Conservation (phyloP, 2,888 invertebrate species). For the Epistrophe grossulariae region DNA sequence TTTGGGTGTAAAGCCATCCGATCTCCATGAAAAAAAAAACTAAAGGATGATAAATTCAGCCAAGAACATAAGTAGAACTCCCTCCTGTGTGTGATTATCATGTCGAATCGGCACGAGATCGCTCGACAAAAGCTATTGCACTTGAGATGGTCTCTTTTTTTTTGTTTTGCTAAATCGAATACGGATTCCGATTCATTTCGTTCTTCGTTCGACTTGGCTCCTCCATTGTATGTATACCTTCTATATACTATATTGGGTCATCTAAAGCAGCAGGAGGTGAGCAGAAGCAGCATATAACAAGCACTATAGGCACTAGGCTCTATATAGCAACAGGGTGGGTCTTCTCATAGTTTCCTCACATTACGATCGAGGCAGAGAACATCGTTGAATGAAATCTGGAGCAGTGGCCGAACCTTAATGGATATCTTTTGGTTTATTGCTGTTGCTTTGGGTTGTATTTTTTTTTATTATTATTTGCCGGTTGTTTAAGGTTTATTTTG, state of each 20-base stretch:
- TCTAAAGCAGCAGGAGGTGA: conserved; percentile 25
- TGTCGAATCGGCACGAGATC: conserved; percentile 75
- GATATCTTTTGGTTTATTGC: conserved; percentile 75
- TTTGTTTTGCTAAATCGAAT: conserved; percentile 12
- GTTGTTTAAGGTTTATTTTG: conserved; percentile 38
- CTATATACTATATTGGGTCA: conserved; percentile 35
- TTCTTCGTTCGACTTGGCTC: conserved; percentile 4
- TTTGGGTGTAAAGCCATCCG: not conserved
- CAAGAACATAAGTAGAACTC: conserved; percentile 28
- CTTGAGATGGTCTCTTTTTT: conserved; percentile 7
- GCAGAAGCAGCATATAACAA: not conserved
- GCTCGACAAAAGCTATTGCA: conserved; percentile 71
- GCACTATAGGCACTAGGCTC: not conserved
- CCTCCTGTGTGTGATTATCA: conserved; percentile 66
- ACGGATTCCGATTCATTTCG: conserved; percentile 21
- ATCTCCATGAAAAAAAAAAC: not conserved
- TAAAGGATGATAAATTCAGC: conserved; percentile 39
- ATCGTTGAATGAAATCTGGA: conserved; percentile 72
- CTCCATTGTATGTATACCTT: conserved; percentile 16
- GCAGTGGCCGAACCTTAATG: conserved; percentile 73
- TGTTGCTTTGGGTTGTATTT: conserved; percentile 35
- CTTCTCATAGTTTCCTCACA: conserved; percentile 16
- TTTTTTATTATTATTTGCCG: conserved; percentile 19
- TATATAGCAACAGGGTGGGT: conserved; percentile 20
- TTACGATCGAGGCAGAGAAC: conserved; percentile 51